These are phyloP conservation scores for Belgica antarctica DNA, from an alignment of 2,888 invertebrate species.

Conservation along the genomic window DNA sequence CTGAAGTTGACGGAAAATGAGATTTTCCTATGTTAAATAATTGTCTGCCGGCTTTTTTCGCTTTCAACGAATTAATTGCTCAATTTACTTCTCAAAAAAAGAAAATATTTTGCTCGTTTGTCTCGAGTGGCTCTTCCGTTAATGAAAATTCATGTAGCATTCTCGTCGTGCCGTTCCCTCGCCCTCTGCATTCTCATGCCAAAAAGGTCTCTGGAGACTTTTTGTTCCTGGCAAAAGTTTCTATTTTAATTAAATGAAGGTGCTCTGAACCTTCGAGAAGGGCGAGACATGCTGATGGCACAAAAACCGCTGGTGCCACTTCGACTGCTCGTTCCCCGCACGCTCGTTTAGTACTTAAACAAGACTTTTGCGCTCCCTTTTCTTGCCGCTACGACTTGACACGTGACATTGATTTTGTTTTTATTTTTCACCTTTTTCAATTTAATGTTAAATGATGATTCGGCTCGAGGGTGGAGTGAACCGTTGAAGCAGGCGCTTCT, in stretches of 20 bases:
- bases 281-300: not conserved
- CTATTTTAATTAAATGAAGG: constrained; percentile 31
- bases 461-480: not conserved
- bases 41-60: not conserved
- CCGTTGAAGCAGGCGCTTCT: too few relatives aligned
- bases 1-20: constrained; percentile 2
- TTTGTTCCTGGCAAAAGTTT: not conserved
- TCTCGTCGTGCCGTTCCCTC: not conserved
- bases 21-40: not conserved
- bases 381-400: too few relatives aligned
- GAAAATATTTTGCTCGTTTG: not conserved
- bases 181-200: not conserved
- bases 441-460: constrained; percentile 26
- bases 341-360: not conserved
- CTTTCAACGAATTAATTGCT: constrained; percentile 22
- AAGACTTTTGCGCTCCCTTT: not conserved
- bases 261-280: not conserved
- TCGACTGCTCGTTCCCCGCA: not conserved
- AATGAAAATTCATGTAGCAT: constrained; percentile 3
- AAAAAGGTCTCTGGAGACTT: not conserved
- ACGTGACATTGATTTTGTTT: constrained; percentile 27
- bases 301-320: constrained; percentile 1
- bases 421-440: constrained; percentile 25
- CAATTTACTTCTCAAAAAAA: constrained; percentile 11
- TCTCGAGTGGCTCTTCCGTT: constrained; percentile 15